Evolutionary conservation across 2,888 invertebrate genomes (phyloP).

Genomic region (Mactromeris polynyma): DNA sequence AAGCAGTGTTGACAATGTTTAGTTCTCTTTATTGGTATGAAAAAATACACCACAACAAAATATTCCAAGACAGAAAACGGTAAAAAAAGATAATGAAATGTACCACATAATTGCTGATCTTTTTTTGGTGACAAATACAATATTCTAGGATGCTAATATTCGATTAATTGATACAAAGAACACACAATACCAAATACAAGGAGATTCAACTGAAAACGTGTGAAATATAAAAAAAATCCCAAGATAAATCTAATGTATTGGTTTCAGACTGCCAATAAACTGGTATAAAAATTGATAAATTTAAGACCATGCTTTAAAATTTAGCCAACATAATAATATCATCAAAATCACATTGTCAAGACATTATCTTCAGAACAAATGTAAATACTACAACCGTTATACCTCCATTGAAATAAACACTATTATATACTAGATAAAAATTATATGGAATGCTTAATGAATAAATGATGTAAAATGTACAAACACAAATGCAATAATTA

Average conservation of each 20-base stretch:
- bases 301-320: too few relatives aligned
- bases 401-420: neutral
- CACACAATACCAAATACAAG: too few relatives aligned
- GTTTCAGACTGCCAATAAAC: too few relatives aligned
- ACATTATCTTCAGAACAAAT: neutral
- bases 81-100: neutral
- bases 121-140: neutral
- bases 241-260: too few relatives aligned
- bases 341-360: neutral
- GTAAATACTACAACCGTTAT: neutral
- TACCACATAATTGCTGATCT: neutral
- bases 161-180: too few relatives aligned
- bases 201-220: too few relatives aligned
- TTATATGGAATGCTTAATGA: slow-evolving; percentile 19
- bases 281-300: too few relatives aligned
- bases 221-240: too few relatives aligned
- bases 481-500: slow-evolving; percentile 1
- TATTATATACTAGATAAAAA: neutral
- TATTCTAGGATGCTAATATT: too few relatives aligned
- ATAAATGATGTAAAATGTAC: neutral
- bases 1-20: neutral
- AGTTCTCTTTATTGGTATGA: neutral
- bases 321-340: too few relatives aligned
- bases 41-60: neutral
- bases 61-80: too few relatives aligned